Base-by-base conservation (phyloP, 2,797 vertebrate species). In the Phalloptychus januarius region DNA sequence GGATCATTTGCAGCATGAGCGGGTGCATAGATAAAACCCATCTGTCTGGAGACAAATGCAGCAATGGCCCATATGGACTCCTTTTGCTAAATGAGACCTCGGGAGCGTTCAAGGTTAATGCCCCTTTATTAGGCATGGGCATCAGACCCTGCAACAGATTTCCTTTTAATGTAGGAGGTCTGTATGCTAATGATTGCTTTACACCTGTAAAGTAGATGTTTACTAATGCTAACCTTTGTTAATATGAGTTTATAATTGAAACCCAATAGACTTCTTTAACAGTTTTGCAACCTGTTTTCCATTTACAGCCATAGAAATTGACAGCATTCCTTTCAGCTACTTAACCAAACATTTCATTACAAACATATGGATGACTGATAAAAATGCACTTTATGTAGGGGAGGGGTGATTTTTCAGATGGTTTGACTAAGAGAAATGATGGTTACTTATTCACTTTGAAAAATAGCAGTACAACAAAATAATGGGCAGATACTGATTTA, bases 51-150 rank as follows among this genome's bases (percentile, higher is more conserved):
- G 85, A 83, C 85, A 83, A 90, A 88, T 28, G 79, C 78, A 76
- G 80, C 28, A 0, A 70, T 50, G 75, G 77, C 78, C 90, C 91
- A 93, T 93, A 89, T 93, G 91, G 87, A 78, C 83, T 89, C 79
- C 82, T 86, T 87, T 90, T 83, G 72, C 83, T 81, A 77, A 88
- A 54, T 6, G 71, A 83, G 82, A 91, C 91, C 91, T 90, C 89
- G 90, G 86, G 87, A 89, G 80, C 67, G 78, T 83, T 91, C 79
- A 93, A 93, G 91, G 92, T 92, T 92, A 92, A 93, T 92, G 80
- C 61, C 84, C 85, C 79, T 78, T 90, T 88, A 93, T 92, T 90
- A 89, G 79, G 72, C 80, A 61, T 72, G 89, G 81, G 81, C 85
- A 87, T 88, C 87, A 91, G 81, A 88, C 77, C 76, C 72, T 69